A percentile compares a stretch with the other conserved stretches of the same genome.
These are phyloP conservation scores for Melanostigma gelatinosum DNA, from an alignment of 2,113 vertebrate genomes.

Conservation along the genomic window DNA sequence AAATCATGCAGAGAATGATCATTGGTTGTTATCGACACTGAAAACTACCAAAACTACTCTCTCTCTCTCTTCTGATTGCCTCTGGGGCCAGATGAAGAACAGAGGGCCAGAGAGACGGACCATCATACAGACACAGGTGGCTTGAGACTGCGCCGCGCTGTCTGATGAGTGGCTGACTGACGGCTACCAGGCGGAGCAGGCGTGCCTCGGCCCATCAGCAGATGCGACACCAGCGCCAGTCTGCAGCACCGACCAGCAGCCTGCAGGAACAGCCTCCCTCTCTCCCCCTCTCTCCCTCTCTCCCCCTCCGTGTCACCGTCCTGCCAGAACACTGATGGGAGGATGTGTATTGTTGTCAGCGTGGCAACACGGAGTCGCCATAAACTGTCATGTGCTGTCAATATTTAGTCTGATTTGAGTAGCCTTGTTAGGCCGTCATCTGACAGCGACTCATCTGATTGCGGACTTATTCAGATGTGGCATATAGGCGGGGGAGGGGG, in stretches of 20 bases:
- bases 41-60: slow-evolving; percentile 4
- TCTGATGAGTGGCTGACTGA: slow-evolving; percentile 71
- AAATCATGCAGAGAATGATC: not conserved
- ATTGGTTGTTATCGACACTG: not conserved
- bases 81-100: slow-evolving; percentile 36
- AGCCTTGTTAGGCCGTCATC: slow-evolving; percentile 54
- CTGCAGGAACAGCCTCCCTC: not conserved
- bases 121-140: slow-evolving; percentile 66
- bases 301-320: slow-evolving; percentile 19
- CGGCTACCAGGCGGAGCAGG: slow-evolving; percentile 69
- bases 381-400: slow-evolving; percentile 53
- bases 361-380: slow-evolving; percentile 24
- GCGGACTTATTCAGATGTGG: slow-evolving; percentile 51
- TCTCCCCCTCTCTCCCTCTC: no score
- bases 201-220: slow-evolving; percentile 67
- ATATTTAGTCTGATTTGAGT: slow-evolving; percentile 48
- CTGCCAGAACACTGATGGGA: slow-evolving; percentile 26
- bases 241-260: slow-evolving; percentile 32
- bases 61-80: slow-evolving; percentile 15
- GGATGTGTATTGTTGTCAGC: slow-evolving; percentile 42
- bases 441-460: slow-evolving; percentile 61
- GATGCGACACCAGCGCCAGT: slow-evolving; percentile 56
- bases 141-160: slow-evolving; percentile 49
- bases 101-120: slow-evolving; percentile 43
- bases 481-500: not conserved